Percentiles rank a stretch among this genome's conserved stretches.
Conservation (phyloP, 2,113 vertebrate species). For the Larimichthys crocea region DNA sequence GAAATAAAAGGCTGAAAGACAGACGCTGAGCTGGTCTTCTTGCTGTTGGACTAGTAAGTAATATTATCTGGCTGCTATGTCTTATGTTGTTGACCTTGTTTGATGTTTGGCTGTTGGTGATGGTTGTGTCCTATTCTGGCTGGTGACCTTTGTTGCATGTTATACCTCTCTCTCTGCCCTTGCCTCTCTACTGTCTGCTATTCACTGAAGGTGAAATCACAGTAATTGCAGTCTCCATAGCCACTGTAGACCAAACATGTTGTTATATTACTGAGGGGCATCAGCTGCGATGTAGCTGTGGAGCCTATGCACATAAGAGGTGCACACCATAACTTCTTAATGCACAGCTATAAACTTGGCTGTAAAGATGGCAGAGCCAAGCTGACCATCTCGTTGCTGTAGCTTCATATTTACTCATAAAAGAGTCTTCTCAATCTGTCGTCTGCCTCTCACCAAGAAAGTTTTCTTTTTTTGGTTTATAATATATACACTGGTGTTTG, state of each 20-base stretch:
- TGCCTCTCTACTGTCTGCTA: too few relatives aligned
- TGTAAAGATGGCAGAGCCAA: not conserved
- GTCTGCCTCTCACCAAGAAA: not conserved
- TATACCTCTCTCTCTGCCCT: not conserved
- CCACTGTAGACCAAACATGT: not conserved
- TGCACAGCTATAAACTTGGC: not conserved
- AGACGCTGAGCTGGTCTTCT: too few relatives aligned
- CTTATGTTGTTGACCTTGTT: too few relatives aligned
- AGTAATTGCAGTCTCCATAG: not conserved
- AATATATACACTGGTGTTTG: not conserved
- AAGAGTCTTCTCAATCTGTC: not conserved
- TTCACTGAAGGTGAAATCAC: not conserved
- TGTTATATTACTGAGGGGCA: not conserved
- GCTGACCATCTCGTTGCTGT: too few relatives aligned
- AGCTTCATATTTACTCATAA: not conserved
- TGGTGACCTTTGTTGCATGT: too few relatives aligned
- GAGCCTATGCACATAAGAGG: not conserved
- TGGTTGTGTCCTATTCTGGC: too few relatives aligned
- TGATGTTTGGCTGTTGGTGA: too few relatives aligned
- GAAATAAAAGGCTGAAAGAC: too few relatives aligned
- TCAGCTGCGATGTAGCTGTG: not conserved
- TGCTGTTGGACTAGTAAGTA: too few relatives aligned
- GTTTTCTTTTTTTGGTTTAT: not conserved
- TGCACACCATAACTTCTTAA: too few relatives aligned
- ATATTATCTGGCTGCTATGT: too few relatives aligned